These are phyloP conservation scores for Cryptophagus acutangulus DNA, from an alignment of 2,888 invertebrate species.

Conservation along the genomic window DNA sequence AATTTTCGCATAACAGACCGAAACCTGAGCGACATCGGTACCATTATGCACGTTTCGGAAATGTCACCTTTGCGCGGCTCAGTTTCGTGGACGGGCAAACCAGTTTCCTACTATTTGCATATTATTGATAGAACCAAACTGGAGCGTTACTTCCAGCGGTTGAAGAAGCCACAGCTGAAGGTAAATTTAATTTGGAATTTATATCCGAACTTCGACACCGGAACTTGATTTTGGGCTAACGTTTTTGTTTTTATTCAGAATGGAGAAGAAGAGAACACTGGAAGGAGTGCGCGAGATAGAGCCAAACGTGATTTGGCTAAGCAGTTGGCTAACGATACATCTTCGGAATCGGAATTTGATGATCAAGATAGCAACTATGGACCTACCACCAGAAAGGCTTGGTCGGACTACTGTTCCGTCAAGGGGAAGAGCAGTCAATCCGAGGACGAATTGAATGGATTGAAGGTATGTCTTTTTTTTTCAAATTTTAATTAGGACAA, in stretches of 20 bases:
- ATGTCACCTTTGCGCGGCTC: constrained; percentile 92
- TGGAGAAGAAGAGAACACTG: constrained; percentile 36
- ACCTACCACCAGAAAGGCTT: constrained; percentile 68
- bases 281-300: constrained; percentile 46
- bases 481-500: constrained; percentile 1
- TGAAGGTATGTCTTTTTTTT: constrained; percentile 29
- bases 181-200: constrained; percentile 35
- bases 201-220: too few relatives aligned
- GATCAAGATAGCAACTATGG: constrained; percentile 52
- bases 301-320: constrained; percentile 53
- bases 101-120: constrained; percentile 97
- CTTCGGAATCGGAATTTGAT: constrained; percentile 44
- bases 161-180: constrained; percentile 83
- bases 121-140: constrained; percentile 95
- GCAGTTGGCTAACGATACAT: constrained; percentile 49
- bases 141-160: constrained; percentile 92
- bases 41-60: constrained; percentile 97
- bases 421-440: constrained; percentile 60
- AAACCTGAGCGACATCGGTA: constrained; percentile 96
- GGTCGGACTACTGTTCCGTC: constrained; percentile 67
- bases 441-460: constrained; percentile 53
- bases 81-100: constrained; percentile 98
- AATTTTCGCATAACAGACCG: constrained; percentile 98
- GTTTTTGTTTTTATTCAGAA: constrained; percentile 30
- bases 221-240: too few relatives aligned